A percentile compares a stretch with the other conserved stretches of the same genome.
Conservation (phyloP, 2,797 vertebrate genomes). For the Cephalopachus bancanus region DNA sequence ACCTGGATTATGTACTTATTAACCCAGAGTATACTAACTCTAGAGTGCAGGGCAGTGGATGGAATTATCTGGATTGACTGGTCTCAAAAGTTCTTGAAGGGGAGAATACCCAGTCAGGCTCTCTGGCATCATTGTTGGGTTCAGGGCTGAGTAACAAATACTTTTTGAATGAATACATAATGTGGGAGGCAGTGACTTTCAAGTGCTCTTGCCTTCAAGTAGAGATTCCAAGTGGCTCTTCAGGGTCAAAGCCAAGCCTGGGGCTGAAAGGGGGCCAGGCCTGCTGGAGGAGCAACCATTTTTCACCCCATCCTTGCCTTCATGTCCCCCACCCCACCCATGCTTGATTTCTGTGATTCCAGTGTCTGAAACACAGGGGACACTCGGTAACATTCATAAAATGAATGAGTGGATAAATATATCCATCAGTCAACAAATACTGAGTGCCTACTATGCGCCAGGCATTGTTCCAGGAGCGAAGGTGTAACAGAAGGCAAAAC, state of each 20-base stretch:
- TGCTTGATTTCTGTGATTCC: neutral
- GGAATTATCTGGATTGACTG: neutral
- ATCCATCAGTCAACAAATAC: neutral
- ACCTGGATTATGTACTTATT: neutral
- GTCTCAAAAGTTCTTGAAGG: neutral
- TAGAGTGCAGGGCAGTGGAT: neutral
- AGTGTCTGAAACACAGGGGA: neutral
- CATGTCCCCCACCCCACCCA: accelerated
- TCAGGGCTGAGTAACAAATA: neutral
- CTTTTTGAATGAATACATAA: constrained; percentile 7
- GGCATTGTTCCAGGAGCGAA: neutral
- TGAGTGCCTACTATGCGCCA: neutral
- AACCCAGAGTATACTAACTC: neutral
- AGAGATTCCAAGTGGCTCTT: neutral
- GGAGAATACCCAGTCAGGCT: neutral
- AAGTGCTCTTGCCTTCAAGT: neutral
- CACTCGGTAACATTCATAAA: neutral
- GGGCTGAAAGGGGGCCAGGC: neutral
- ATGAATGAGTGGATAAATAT: neutral
- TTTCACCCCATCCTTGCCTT: neutral
- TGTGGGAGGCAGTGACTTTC: neutral
- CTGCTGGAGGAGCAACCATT: neutral
- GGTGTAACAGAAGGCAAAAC: neutral
- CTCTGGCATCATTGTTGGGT: neutral
- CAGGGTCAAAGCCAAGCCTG: constrained; percentile 2